Base-by-base conservation (phyloP, 2,888 invertebrate species). In the Aplocera efformata region DNA sequence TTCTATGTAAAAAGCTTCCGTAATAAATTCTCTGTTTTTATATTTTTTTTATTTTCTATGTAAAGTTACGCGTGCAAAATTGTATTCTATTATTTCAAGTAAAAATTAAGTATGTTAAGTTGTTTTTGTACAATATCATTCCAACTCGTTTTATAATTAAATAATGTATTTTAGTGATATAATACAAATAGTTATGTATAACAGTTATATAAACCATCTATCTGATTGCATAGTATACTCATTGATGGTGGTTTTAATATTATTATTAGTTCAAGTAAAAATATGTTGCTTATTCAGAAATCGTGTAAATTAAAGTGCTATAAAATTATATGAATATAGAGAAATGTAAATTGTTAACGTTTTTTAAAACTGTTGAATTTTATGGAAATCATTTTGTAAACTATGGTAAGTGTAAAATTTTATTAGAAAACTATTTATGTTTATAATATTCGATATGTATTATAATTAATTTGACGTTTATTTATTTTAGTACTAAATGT, bases 341-440 rank as follows among this genome's bases (percentile, higher is more conserved):
- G 58, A 65, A 68, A 76, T 78, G 75, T 80, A 81, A 67, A 85
- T 74, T 84, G 86, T 85, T 86, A 81, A 77, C 58, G 72, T 81
- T 79, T 63, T 52, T 70, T 72, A 73, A 76, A 70, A 84, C 77
- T 85, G 84, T 84, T 84, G 63, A 80, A 85, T 78, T 84, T 72
- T 75, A 78, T 79, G 56, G 9, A 56, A 67, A 68, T 74, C 53
- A 79, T 78, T 74, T 67, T 76, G 67, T 80, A 72, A 77, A 68
- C 63, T 68, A 52, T 50, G 55, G 58, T 59, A 52, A 62, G 42
- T 60, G 51, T 56, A 56, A 59, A 58, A 50, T 60, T 63, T 64
- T 63, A 60, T 57, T 67, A 67, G 63, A 25, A 27, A 42, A 35
- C 25, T 10, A 33, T 45, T 58, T 53, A 58, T 50, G 45, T 56